Evolutionary conservation across 92 coral and sea anemone species (phyloP).

Genomic region (Bergia sp.): DNA sequence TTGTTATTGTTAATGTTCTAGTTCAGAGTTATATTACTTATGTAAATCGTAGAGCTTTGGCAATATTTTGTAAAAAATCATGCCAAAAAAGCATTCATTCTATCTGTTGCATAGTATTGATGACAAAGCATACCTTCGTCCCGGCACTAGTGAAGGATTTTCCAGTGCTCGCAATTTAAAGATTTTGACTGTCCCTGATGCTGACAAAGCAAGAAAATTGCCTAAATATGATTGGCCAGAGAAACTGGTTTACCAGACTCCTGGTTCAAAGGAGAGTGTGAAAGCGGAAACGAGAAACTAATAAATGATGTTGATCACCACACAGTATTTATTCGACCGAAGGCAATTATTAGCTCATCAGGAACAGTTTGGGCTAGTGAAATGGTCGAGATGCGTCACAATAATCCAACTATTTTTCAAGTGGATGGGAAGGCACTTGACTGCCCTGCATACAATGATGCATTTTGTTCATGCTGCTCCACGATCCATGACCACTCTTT

Average conservation of each 20-base stretch:
- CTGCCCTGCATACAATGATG: slow-evolving; percentile 26
- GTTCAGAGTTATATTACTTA: no score
- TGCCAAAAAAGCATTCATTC: slow-evolving; percentile 6
- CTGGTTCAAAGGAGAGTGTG: slow-evolving; percentile 28
- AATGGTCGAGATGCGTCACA: slow-evolving; percentile 41
- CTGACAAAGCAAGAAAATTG: slow-evolving; percentile 18
- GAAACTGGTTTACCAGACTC: slow-evolving; percentile 35
- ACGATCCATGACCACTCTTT: slow-evolving; percentile 38
- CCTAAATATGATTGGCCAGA: slow-evolving; percentile 43
- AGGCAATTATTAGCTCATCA: slow-evolving; percentile 21
- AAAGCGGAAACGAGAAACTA: slow-evolving; percentile 1
- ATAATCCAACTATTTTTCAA: slow-evolving; percentile 22
- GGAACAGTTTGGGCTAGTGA: slow-evolving; percentile 53
- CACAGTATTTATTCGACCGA: slow-evolving; percentile 36
- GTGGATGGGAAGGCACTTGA: slow-evolving; percentile 13
- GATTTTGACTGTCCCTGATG: slow-evolving; percentile 12
- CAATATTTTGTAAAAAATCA: slow-evolving; percentile 38
- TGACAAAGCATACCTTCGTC: slow-evolving; percentile 63
- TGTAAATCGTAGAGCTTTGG: background rate
- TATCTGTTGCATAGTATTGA: slow-evolving; percentile 48
- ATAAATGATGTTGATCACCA: slow-evolving; percentile 28
- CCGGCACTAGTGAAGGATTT: slow-evolving; percentile 42
- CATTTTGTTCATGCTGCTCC: slow-evolving; percentile 40
- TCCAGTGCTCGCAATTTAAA: background rate
- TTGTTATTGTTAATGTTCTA: no score